A percentile compares a stretch with the other conserved stretches of the same genome.
Evolutionary conservation across 2,797 vertebrate species (phyloP).

Genomic region (Microctenopoma stevenorrisi): DNA sequence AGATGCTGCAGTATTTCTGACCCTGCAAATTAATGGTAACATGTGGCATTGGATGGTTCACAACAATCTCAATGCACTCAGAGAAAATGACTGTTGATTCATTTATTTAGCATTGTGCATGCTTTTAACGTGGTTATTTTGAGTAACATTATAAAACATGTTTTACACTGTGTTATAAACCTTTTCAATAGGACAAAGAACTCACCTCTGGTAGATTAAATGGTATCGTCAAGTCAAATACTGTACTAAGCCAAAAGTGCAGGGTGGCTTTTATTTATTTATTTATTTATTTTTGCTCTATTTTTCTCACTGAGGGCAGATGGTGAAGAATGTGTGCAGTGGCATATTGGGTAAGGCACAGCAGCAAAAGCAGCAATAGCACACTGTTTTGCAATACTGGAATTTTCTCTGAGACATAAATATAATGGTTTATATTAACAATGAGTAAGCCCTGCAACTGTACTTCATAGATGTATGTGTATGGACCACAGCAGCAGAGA

Average conservation of each 20-base stretch:
- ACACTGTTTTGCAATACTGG: slow-evolving; percentile 71
- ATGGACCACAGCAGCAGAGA: slow-evolving; percentile 28
- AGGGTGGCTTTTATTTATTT: slow-evolving; percentile 47
- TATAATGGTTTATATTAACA: slow-evolving; percentile 72
- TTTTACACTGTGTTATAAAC: slow-evolving; percentile 27
- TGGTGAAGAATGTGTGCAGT: slow-evolving; percentile 69
- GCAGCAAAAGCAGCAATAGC: slow-evolving; percentile 57
- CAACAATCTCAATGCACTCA: slow-evolving; percentile 39
- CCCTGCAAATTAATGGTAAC: slow-evolving; percentile 81
- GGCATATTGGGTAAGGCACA: slow-evolving; percentile 68
- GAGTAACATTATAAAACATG: slow-evolving; percentile 29
- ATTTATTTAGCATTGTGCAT: background rate
- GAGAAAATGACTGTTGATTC: slow-evolving; percentile 12
- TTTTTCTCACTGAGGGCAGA: slow-evolving; percentile 74
- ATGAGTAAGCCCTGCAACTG: slow-evolving; percentile 66
- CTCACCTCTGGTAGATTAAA: slow-evolving; percentile 67
- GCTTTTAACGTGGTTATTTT: slow-evolving; percentile 10
- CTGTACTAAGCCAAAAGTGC: slow-evolving; percentile 68
- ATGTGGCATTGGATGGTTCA: slow-evolving; percentile 55
- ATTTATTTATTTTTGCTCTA: slow-evolving; percentile 35
- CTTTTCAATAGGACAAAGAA: slow-evolving; percentile 47
- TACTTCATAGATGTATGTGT: slow-evolving; percentile 35
- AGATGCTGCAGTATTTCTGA: slow-evolving; percentile 84
- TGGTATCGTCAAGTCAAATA: slow-evolving; percentile 68
- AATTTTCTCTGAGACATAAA: slow-evolving; percentile 70